phyloP scores from a whole-genome alignment of 2,113 vertebrate species.

The Lepidothrix coronata region DNA sequence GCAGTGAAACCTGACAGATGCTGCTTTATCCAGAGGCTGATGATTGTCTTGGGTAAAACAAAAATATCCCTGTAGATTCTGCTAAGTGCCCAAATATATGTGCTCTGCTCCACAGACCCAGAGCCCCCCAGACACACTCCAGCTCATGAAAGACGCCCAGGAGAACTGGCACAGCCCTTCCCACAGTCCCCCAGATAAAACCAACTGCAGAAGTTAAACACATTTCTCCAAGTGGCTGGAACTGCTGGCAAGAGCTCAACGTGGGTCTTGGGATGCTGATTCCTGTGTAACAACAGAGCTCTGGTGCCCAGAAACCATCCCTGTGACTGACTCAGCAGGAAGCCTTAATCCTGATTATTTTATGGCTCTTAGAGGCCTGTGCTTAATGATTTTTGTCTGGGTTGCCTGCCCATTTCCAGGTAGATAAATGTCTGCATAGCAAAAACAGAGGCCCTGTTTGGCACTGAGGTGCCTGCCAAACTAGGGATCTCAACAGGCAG shows the following conservation, averaged over 20 bases:
- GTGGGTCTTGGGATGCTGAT: background rate
- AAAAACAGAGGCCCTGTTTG: conserved; percentile 2
- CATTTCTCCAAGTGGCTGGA: background rate
- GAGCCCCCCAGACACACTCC: background rate
- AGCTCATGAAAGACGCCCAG: background rate
- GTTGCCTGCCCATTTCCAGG: conserved; percentile 27
- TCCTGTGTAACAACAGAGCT: background rate
- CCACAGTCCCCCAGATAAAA: background rate
- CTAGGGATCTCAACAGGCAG: background rate
- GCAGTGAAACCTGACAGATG: background rate
- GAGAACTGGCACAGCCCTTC: background rate
- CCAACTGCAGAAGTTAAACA: background rate
- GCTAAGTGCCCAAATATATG: background rate
- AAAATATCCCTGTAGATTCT: background rate
- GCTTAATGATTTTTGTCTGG: conserved; percentile 26
- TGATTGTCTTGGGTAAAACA: background rate
- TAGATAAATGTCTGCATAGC: background rate
- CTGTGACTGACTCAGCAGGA: conserved; percentile 16
- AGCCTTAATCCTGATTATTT: conserved; percentile 14
- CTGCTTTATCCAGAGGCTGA: background rate
- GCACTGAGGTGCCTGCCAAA: background rate
- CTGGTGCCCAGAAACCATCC: background rate
- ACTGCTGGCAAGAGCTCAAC: background rate
- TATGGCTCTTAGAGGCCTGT: background rate
- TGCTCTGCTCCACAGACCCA: background rate